Percentiles rank a stretch among this genome's conserved stretches.
These are phyloP conservation scores for Hydrolagus affinis DNA, from an alignment of 2,113 vertebrate genomes.

Conservation along the genomic window DNA sequence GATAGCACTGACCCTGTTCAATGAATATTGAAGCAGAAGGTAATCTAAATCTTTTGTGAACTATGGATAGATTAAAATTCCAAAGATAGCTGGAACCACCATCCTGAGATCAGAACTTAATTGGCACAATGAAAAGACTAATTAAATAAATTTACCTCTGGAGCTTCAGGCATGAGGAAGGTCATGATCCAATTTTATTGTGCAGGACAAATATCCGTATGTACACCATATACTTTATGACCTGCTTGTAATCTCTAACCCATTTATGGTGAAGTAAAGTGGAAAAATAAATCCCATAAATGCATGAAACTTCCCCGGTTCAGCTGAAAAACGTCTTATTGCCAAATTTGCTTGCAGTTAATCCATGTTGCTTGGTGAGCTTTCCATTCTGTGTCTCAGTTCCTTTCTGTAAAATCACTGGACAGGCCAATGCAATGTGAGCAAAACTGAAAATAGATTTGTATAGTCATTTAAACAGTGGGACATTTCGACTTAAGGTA, in stretches of 20 bases:
- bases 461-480: neutral
- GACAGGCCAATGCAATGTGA: neutral
- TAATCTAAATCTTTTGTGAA: neutral
- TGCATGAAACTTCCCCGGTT: neutral
- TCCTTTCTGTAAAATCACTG: neutral
- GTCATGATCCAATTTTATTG: neutral
- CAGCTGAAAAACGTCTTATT: neutral
- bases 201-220: neutral
- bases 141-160: neutral
- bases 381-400: neutral
- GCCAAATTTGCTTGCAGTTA: neutral
- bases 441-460: conserved; percentile 6
- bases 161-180: neutral
- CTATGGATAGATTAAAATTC: neutral
- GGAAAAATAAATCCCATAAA: neutral
- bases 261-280: neutral
- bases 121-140: neutral
- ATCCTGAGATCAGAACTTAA: neutral
- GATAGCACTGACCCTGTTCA: neutral
- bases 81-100: neutral
- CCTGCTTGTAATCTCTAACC: neutral
- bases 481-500: neutral
- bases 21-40: neutral
- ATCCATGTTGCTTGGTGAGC: neutral
- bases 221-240: neutral